Percentiles rank a stretch among this genome's conserved stretches.
Evolutionary conservation across 2,113 vertebrate species (phyloP).

Genomic region (Phrynosoma blainvillii): DNA sequence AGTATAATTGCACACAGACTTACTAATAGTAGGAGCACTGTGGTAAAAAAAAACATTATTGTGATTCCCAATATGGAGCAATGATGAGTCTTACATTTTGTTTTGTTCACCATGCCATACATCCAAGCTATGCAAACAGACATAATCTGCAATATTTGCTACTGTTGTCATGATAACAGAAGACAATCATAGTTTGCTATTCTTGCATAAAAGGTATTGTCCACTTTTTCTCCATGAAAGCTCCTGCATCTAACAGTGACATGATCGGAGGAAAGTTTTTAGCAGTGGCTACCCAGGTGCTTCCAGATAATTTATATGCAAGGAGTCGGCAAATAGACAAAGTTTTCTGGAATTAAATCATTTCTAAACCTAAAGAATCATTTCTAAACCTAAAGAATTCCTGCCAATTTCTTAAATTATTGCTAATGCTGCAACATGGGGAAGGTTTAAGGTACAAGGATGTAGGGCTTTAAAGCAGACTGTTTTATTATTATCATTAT

Average conservation of each 20-base stretch:
- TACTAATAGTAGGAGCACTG: neutral
- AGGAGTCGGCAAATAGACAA: neutral
- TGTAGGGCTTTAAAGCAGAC: neutral
- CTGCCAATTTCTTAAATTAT: neutral
- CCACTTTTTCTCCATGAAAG: neutral
- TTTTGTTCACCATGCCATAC: neutral
- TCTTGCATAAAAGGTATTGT: neutral
- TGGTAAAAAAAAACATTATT: neutral
- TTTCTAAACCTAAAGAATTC: neutral
- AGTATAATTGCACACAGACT: neutral
- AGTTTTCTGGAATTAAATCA: neutral
- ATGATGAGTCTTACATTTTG: no score
- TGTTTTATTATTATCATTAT: no score
- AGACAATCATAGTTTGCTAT: neutral
- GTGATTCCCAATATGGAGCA: neutral
- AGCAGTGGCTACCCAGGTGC: neutral
- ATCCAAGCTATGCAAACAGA: neutral
- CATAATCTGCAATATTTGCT: neutral
- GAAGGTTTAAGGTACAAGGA: neutral
- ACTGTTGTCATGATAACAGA: neutral
- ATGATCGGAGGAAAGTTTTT: neutral
- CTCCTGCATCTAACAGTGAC: neutral
- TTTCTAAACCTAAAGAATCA: neutral
- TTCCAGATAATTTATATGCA: neutral
- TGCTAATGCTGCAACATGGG: neutral